Evolutionary conservation across 2,888 invertebrate genomes (phyloP).

Genomic region (Amphipyra berbera): DNA sequence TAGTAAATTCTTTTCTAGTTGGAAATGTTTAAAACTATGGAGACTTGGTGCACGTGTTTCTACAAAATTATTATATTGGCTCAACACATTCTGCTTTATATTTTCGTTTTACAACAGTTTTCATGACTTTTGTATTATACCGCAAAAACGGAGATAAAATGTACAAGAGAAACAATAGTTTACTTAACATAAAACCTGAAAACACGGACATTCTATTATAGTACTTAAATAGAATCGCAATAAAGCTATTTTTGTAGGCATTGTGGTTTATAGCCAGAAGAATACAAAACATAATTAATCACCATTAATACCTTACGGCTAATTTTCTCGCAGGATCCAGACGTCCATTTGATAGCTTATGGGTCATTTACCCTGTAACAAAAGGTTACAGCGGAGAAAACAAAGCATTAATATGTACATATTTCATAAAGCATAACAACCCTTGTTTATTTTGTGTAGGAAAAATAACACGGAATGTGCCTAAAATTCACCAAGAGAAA

Average conservation of each 20-base stretch:
- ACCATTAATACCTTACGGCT: slow-evolving; percentile 37
- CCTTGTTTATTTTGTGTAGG: slow-evolving; percentile 37
- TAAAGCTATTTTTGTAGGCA: slow-evolving; percentile 12
- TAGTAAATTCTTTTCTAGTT: slow-evolving; percentile 46
- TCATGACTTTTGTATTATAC: slow-evolving; percentile 33
- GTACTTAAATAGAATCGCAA: background rate
- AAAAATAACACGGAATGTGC: slow-evolving; percentile 21
- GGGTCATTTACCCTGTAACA: slow-evolving; percentile 50
- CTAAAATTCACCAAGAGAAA: slow-evolving; percentile 18
- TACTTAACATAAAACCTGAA: slow-evolving; percentile 1
- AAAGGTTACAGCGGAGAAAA: slow-evolving; percentile 42
- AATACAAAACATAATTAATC: slow-evolving; percentile 27
- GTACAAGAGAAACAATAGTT: slow-evolving; percentile 17
- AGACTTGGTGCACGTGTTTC: slow-evolving; percentile 36
- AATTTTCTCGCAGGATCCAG: slow-evolving; percentile 47
- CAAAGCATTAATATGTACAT: slow-evolving; percentile 51
- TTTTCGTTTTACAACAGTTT: slow-evolving; percentile 40
- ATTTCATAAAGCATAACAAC: slow-evolving; percentile 43
- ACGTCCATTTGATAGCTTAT: slow-evolving; percentile 46
- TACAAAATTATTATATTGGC: slow-evolving; percentile 42
- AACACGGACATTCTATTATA: slow-evolving; percentile 4
- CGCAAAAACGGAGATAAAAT: slow-evolving; percentile 9
- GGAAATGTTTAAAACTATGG: slow-evolving; percentile 40
- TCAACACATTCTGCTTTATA: slow-evolving; percentile 34
- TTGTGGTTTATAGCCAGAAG: slow-evolving; percentile 3